Percentiles rank a stretch among this genome's conserved stretches.
Conservation (phyloP, 92 coral and sea anemone genomes). For the Anthopleura xanthogrammica region DNA sequence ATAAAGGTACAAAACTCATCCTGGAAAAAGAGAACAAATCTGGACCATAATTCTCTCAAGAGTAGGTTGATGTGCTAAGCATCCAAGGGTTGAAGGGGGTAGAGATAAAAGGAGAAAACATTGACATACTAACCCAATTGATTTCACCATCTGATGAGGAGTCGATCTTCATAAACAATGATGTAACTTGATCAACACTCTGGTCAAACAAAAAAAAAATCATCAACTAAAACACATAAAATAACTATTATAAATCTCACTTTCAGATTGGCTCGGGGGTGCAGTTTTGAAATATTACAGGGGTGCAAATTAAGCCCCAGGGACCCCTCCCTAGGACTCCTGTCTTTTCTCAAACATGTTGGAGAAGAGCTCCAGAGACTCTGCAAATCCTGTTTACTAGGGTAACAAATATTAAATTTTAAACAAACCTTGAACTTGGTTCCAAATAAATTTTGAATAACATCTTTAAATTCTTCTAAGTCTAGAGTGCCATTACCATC, state of each 20-base stretch:
- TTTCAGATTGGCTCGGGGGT: not conserved
- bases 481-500: conserved; percentile 96
- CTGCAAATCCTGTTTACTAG: no score
- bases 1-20: conserved; percentile 98
- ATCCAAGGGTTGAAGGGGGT: not conserved
- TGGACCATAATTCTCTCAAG: not conserved
- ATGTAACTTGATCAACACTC: conserved; percentile 93
- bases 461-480: conserved; percentile 87
- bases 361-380: no score
- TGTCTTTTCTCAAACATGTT: no score
- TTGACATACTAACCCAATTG: conserved; percentile 76
- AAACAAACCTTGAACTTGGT: conserved; percentile 79
- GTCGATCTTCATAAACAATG: conserved; percentile 96
- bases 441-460: conserved; percentile 75
- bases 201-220: conserved; percentile 5
- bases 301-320: no score
- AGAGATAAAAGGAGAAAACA: not conserved
- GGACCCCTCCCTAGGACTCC: no score
- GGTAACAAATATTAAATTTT: not conserved
- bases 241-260: not conserved
- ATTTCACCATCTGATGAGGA: conserved; percentile 99
- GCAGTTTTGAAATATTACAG: no score
- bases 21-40: conserved; percentile 32
- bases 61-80: not conserved
- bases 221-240: no score